Conservation (phyloP, 2,888 invertebrate genomes). For the Ecliptopera silaceata region DNA sequence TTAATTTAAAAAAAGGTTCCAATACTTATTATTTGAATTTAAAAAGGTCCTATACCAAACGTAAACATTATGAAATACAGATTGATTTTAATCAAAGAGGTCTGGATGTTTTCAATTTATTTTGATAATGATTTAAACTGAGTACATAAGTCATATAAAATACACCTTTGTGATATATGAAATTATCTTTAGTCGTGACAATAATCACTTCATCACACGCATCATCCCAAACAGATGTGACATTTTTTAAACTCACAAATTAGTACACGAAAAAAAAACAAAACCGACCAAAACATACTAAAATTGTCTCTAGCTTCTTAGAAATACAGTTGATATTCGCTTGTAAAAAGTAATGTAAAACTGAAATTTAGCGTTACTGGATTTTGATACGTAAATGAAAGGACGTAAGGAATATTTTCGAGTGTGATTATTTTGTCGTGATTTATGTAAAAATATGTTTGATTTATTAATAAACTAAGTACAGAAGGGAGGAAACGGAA, state of each 20-base stretch:
- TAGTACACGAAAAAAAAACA: slow-evolving; percentile 28
- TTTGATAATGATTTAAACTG: too few relatives aligned
- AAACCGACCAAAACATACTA: background rate
- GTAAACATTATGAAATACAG: too few relatives aligned
- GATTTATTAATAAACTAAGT: slow-evolving; percentile 55
- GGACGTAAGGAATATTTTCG: slow-evolving; percentile 1
- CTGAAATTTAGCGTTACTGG: background rate
- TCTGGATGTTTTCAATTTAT: too few relatives aligned
- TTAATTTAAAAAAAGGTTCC: too few relatives aligned
- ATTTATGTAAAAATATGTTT: slow-evolving; percentile 53
- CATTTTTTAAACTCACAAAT: slow-evolving; percentile 34
- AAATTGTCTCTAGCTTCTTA: slow-evolving; percentile 1
- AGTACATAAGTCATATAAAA: background rate
- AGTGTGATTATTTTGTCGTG: slow-evolving; percentile 37
- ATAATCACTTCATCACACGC: slow-evolving; percentile 36
- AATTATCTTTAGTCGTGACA: slow-evolving; percentile 23
- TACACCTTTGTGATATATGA: background rate
- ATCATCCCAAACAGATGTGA: slow-evolving; percentile 35
- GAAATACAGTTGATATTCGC: background rate
- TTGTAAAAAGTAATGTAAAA: background rate
- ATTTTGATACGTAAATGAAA: background rate
- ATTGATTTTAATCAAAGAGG: too few relatives aligned
- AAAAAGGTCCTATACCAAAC: too few relatives aligned
- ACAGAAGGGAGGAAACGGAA: slow-evolving; percentile 47
- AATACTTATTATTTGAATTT: too few relatives aligned